Evolutionary conservation across 2,888 invertebrate species (phyloP).

Genomic region (Doris montereyensis): DNA sequence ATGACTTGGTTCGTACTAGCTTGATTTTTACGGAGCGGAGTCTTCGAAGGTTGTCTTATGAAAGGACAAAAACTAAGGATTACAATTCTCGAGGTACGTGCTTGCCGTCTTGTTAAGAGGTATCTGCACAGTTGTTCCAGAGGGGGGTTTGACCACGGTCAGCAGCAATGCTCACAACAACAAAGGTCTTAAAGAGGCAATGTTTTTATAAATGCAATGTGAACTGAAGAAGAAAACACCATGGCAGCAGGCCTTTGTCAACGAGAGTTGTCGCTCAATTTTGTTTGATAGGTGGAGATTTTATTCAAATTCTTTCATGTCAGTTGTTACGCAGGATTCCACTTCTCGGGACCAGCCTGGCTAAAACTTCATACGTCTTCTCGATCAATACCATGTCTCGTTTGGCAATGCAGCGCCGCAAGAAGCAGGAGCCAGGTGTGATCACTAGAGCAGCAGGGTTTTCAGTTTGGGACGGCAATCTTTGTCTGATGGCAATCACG

Average conservation of each 20-base stretch:
- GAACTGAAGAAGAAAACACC: no score
- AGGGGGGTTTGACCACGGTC: background rate
- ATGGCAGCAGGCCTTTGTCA: no score
- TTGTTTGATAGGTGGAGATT: no score
- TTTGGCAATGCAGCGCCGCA: slow-evolving; percentile 30
- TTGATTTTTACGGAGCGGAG: background rate
- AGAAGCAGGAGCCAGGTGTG: no score
- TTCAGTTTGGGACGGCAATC: no score
- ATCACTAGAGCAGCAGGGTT: no score
- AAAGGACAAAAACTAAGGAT: background rate
- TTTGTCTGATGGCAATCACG: no score
- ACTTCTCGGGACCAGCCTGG: background rate
- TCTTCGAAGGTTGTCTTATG: background rate
- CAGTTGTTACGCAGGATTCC: slow-evolving; percentile 23
- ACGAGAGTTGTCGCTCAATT: no score
- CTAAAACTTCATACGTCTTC: slow-evolving; percentile 13
- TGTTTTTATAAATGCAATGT: no score
- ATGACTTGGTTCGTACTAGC: background rate
- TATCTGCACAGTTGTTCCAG: background rate
- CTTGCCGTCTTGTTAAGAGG: no score
- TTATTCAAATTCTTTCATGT: no score
- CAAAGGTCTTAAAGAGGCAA: background rate
- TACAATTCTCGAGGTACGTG: no score
- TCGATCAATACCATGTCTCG: slow-evolving; percentile 30
- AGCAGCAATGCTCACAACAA: background rate